Evolutionary conservation across 2,888 invertebrate species (phyloP), one percentile per base, ranked within the genome.

Genomic region (Trissonchulus latispiculum): DNA sequence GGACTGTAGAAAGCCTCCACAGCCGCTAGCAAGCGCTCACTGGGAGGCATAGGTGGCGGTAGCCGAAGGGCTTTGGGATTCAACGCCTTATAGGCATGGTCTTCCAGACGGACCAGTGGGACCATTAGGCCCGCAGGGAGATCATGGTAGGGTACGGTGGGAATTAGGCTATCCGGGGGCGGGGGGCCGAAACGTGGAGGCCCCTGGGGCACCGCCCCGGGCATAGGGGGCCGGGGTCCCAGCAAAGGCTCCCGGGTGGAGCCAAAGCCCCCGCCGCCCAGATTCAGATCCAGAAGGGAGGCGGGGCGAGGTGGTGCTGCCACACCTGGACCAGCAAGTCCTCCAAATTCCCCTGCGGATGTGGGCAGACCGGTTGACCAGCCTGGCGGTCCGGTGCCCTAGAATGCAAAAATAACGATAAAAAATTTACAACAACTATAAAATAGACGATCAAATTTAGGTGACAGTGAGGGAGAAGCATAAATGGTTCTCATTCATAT

Each of bases 41-140:
- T 94, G 23, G 96, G 96, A 35, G 96, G 95, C 76, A 93, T 91
- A 0, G 96, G 95, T 3, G 95, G 92, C 31, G 97, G 97, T 76
- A 99, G 86, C 70, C 95, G 89, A 78, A 99, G 92, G 77, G 89
- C 89, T 75, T 90, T 89, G 0, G 96, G 92, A 84, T 97, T 93
- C 76, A 99, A 85, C 0, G 95, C 89, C 80, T 90, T 90, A 85
- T 96, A 97, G 80, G 90, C 89, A 80, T 90, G 90, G 80, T 95
- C 95, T 85, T 94, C 94, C 78, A 91, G 90, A 88, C 91, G 91
- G 75, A 99, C 91, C 23, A 96, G 87, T n/a, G 96, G 94, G 74
- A 95, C 95, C 90, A 99, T 96, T 31, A 99, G 87, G 66, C 96
- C 48, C 73, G 97, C 96, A 1, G 99, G 97, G 77, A 97, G 87